phyloP scores from a whole-genome alignment of 2,113 vertebrate genomes.

The Catagonus wagneri region DNA sequence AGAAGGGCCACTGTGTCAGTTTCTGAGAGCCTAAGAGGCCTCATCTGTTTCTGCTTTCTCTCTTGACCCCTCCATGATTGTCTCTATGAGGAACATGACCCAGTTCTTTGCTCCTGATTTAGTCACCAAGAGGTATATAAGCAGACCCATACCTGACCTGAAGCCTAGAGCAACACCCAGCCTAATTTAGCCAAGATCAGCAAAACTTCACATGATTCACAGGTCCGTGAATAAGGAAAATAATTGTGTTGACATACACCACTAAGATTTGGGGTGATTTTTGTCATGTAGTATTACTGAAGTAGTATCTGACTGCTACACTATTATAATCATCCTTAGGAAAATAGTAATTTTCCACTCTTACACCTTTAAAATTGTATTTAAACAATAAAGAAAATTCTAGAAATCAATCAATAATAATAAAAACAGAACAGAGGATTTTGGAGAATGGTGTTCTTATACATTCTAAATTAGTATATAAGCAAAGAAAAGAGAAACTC shows the following conservation, averaged over 20 bases:
- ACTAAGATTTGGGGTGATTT: neutral
- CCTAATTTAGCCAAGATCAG: neutral
- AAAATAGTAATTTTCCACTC: neutral
- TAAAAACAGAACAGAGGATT: neutral
- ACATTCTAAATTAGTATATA: neutral
- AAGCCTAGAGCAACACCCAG: neutral
- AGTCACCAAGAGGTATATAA: neutral
- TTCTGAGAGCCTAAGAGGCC: neutral
- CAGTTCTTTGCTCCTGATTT: neutral
- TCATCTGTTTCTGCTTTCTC: neutral
- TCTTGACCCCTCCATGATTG: neutral
- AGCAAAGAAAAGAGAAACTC: neutral
- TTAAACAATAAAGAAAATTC: neutral
- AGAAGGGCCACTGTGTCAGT: neutral
- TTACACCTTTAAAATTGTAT: neutral
- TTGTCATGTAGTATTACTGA: neutral
- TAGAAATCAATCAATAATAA: constrained; percentile 16
- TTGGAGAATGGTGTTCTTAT: neutral
- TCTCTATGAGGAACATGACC: neutral
- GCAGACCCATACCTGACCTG: neutral
- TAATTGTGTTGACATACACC: neutral
- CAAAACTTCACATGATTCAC: neutral
- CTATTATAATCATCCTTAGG: neutral
- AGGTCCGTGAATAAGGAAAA: neutral
- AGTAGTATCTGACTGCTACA: neutral